Evolutionary conservation across 2,888 invertebrate genomes (phyloP), one percentile per base, ranked within the genome.

Genomic region (Andrena dorsata): DNA sequence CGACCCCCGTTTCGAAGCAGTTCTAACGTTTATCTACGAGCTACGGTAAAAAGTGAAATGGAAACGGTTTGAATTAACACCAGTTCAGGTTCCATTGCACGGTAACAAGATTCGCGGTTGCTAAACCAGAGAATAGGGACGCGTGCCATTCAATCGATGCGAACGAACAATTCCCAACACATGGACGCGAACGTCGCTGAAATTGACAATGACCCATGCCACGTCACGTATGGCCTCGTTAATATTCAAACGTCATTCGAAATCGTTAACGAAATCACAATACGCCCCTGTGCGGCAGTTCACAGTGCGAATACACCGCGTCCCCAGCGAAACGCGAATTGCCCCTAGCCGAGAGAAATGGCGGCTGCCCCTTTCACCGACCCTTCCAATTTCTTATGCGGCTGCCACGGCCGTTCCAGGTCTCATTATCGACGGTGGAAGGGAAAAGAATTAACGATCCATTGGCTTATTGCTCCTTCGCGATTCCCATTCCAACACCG

Each of bases 201-300:
- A 80, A 80, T 68, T 49, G 51, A 61, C 72, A 66, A 72, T 68
- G 63, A 32, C 3, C 23, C 41, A 20, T 13, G 64, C 47, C 26
- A 26, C 61, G 47, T 35, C 56, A 23, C 65, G 73, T 51, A 23
- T 13, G 47, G 41, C 26, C 63, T 60, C 51, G 80, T 81, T 65
- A 80, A 81, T 80, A 81, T 69, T 80, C 64, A 26, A 74, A 63
- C 61, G 64, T 20, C 58, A n/a, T 26, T 61, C 60, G 53, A 71
- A 41, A 63, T 65, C 65, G 78, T 65, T 65, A 51, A 61, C 49
- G 65, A 78, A 69, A 73, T 41, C 58, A 60, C 66, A 73, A 69
- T 41, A 16, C 23, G 53, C 56, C n/a, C 16, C n/a, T 23, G 58
- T 68, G 35, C 26, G 75, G 56, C 26, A 56, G 23, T 58, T 32